Evolutionary conservation across 2,797 vertebrate species (phyloP).

Genomic region (Anguilla pacifica): DNA sequence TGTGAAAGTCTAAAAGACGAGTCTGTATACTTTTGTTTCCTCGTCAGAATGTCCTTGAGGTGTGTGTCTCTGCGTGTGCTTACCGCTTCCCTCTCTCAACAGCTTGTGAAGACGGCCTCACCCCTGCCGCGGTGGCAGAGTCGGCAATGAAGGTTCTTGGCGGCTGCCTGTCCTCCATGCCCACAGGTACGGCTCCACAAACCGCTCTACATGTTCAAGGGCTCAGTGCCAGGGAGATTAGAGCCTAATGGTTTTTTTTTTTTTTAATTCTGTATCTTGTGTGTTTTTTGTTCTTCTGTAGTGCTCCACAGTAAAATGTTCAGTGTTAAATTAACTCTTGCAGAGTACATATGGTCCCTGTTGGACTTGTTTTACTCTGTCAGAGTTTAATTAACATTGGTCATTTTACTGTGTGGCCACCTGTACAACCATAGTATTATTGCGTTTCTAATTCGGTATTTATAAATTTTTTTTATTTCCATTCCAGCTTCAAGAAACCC

Average conservation of each 20-base stretch:
- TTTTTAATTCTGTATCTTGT: neutral
- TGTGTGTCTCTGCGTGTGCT: neutral
- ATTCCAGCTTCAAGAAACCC: slow-evolving; percentile 85
- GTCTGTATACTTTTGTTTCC: neutral
- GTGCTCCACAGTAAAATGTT: neutral
- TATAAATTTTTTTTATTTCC: slow-evolving; percentile 12
- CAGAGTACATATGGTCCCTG: too few species aligned
- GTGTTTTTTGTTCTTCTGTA: neutral
- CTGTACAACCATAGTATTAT: neutral
- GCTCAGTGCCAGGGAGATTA: slow-evolving; percentile 33
- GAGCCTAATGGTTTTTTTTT: neutral
- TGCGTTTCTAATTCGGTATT: neutral
- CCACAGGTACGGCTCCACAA: slow-evolving; percentile 75
- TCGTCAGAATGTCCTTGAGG: neutral
- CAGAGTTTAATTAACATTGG: too few species aligned
- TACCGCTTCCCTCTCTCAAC: slow-evolving; percentile 27
- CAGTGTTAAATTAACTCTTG: neutral
- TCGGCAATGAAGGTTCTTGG: slow-evolving; percentile 82
- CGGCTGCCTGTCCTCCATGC: slow-evolving; percentile 88
- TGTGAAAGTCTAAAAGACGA: neutral
- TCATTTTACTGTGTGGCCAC: too few species aligned
- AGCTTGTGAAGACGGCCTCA: slow-evolving; percentile 88
- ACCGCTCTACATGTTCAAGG: slow-evolving; percentile 40
- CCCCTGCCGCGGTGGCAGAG: slow-evolving; percentile 82
- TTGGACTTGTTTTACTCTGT: too few species aligned